Conservation (phyloP, 2,797 vertebrate species). For the Spizella passerina region DNA sequence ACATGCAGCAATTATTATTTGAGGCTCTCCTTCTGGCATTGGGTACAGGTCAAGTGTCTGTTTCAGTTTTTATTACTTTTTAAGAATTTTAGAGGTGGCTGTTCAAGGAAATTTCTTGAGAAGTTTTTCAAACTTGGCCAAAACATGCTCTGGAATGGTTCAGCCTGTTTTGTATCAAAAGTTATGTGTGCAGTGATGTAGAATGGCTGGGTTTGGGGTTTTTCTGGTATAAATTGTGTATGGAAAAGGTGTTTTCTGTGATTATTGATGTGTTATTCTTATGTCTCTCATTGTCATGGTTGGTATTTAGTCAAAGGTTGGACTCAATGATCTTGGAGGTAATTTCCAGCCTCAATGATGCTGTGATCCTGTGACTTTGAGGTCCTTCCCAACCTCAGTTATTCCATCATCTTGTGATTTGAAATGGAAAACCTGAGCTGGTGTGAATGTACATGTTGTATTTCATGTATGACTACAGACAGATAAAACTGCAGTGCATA, state of each 20-base stretch:
- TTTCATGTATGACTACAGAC: fast-evolving
- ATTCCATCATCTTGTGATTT: neutral
- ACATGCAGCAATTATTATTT: neutral
- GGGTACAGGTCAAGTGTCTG: neutral
- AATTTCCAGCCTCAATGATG: neutral
- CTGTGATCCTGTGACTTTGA: neutral
- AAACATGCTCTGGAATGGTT: neutral
- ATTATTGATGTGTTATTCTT: neutral
- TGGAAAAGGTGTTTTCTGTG: neutral
- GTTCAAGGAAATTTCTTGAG: neutral
- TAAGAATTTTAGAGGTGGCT: neutral
- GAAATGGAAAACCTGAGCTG: neutral
- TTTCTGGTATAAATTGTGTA: fast-evolving
- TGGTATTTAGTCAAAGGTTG: neutral
- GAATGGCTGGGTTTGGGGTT: fast-evolving
- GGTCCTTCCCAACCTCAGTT: neutral
- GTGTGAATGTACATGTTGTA: fast-evolving
- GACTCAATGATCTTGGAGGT: too few relatives aligned
- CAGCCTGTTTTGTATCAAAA: neutral
- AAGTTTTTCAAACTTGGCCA: neutral
- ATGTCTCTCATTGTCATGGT: fast-evolving
- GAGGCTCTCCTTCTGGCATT: neutral
- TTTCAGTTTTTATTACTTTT: neutral
- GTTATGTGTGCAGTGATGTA: fast-evolving
- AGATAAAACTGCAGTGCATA: fast-evolving